phyloP scores from a whole-genome alignment of 2,113 vertebrate species.

The Rafetus swinhoei region DNA sequence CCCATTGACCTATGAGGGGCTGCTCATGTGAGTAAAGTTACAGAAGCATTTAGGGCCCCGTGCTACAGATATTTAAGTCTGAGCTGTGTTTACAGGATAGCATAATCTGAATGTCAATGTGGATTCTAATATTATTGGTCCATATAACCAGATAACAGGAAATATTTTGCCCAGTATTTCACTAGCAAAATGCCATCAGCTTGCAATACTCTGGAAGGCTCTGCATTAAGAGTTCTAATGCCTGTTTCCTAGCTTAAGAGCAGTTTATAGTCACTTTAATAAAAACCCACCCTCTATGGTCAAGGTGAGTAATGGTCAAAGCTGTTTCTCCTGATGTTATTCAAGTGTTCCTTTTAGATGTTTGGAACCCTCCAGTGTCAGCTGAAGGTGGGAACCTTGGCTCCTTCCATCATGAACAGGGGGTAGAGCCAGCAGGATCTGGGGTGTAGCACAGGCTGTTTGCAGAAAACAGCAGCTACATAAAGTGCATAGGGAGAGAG shows the following conservation, averaged over 20 bases:
- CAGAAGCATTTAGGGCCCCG: background rate
- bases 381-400: background rate
- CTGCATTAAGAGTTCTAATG: background rate
- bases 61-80: background rate
- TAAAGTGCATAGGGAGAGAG: too few relatives aligned
- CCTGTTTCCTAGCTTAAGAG: background rate
- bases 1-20: background rate
- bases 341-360: background rate
- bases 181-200: background rate
- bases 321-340: background rate
- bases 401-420: too few relatives aligned
- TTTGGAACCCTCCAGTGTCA: background rate
- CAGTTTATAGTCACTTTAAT: background rate
- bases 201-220: background rate
- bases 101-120: background rate
- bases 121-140: background rate
- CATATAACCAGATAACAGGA: background rate
- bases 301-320: background rate
- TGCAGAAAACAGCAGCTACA: too few relatives aligned
- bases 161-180: background rate
- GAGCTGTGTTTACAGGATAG: background rate
- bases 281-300: background rate
- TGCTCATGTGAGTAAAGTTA: background rate
- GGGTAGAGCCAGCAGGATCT: too few relatives aligned
- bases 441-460: too few relatives aligned